These are phyloP conservation scores for Melanotaenia duboulayi DNA, from an alignment of 2,113 vertebrate genomes.

Conservation along the genomic window DNA sequence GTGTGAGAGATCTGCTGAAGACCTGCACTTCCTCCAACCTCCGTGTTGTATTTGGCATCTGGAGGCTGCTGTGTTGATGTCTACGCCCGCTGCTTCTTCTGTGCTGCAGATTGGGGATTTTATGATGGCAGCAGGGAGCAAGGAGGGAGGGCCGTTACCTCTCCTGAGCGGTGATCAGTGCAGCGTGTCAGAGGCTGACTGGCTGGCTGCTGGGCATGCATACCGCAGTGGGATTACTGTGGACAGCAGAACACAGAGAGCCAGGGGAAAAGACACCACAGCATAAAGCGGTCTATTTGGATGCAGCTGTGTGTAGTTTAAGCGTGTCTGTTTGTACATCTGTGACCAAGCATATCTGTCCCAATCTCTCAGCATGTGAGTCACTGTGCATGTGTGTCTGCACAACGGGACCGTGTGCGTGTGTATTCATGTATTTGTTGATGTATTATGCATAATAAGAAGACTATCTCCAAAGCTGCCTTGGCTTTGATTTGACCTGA, in stretches of 20 bases:
- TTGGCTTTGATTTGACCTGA: constrained; percentile 77
- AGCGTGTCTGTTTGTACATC: constrained; percentile 39
- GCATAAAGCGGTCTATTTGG: constrained; percentile 56
- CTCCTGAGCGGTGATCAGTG: constrained; percentile 58
- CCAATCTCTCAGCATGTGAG: constrained; percentile 54
- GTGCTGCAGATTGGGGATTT: constrained; percentile 40
- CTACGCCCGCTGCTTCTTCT: constrained; percentile 40
- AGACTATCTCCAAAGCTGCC: constrained; percentile 76
- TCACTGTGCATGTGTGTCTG: constrained; percentile 32
- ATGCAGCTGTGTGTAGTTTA: constrained; percentile 55
- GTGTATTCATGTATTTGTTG: constrained; percentile 51
- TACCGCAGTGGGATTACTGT: constrained; percentile 71
- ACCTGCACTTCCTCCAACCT: background rate
- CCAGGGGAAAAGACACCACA: constrained; percentile 59
- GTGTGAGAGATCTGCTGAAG: constrained; percentile 8
- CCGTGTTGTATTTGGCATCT: constrained; percentile 9
- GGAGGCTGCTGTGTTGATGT: constrained; percentile 37
- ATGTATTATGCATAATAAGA: constrained; percentile 75
- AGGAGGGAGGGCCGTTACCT: constrained; percentile 24
- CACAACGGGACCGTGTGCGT: constrained; percentile 10
- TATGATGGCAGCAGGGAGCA: constrained; percentile 4
- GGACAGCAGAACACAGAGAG: constrained; percentile 68
- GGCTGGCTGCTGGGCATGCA: constrained; percentile 60
- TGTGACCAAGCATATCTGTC: constrained; percentile 48
- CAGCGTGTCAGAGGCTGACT: constrained; percentile 49